Conservation (phyloP, 2,888 invertebrate genomes). For the Baronia brevicornis region DNA sequence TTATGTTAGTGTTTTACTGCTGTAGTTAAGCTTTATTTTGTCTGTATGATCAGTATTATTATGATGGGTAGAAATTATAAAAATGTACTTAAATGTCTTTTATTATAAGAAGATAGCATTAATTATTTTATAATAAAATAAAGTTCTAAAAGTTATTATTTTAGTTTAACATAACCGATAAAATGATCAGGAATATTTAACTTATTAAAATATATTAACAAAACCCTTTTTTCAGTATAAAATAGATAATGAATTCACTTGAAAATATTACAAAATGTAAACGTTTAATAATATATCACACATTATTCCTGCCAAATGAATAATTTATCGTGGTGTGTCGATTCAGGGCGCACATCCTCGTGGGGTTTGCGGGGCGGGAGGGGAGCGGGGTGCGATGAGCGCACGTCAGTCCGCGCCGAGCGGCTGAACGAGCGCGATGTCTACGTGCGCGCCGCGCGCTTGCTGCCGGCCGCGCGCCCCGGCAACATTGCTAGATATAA, state of each 20-base stretch:
- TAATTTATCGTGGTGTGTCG: slow-evolving; percentile 71
- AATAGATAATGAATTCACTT: slow-evolving; percentile 44
- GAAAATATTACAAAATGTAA: slow-evolving; percentile 63
- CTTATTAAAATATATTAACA: no score
- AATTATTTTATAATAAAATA: no score
- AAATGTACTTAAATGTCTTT: no score
- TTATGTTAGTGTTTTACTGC: slow-evolving; percentile 3
- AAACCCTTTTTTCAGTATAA: no score
- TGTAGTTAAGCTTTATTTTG: slow-evolving; percentile 5
- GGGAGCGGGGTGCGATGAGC: slow-evolving; percentile 28
- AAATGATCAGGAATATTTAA: slow-evolving; percentile 7
- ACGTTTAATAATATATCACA: slow-evolving; percentile 75
- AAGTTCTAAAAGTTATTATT: no score
- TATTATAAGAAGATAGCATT: no score
- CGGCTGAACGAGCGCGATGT: slow-evolving; percentile 73
- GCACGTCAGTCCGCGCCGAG: slow-evolving; percentile 67
- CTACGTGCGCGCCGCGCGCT: slow-evolving; percentile 71
- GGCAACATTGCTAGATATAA: slow-evolving; percentile 86
- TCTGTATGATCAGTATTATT: slow-evolving; percentile 7
- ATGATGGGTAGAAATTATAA: no score
- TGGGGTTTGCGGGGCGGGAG: slow-evolving; percentile 24
- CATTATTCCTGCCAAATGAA: slow-evolving; percentile 73
- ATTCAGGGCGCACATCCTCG: slow-evolving; percentile 36
- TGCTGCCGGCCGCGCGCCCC: slow-evolving; percentile 77
- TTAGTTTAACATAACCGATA: slow-evolving; percentile 8